Evolutionary conservation across 2,888 invertebrate species (phyloP), one percentile per base, ranked within the genome.

Genomic region (Thymelicus acteon): DNA sequence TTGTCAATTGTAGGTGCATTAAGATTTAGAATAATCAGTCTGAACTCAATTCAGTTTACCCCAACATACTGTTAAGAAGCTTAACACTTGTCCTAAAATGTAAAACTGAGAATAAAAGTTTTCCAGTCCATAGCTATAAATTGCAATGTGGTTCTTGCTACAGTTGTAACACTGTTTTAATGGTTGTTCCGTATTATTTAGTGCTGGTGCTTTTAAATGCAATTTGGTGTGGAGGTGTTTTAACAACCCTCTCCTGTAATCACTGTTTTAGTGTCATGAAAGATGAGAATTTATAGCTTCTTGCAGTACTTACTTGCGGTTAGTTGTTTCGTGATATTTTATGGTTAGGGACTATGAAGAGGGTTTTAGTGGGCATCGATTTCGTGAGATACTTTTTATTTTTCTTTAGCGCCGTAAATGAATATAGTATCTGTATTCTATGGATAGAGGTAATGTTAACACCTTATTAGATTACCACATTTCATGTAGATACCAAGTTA

Each of bases 171-270:
- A 81, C 71, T 73, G 80, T 79, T 82, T 82, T 83, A 85, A 86
- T 82, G 83, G 80, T 79, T 85, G 85, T 84, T 80, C 81, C 80
- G 82, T 83, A 86, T 85, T 84, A 86, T 87, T 84, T 85, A 86
- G 82, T 80, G 80, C 71, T 31, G 67, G 72, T 68, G 67, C 73
- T 75, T 75, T 76, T 77, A 73, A 77, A 75, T 76, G 74, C 72
- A 69, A 63, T 69, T 62, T 19, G 49, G 48, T 58, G 48, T 60
- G 15, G 49, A 37, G 60, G 60, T 60, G 48, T 58, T 67, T 67
- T 31, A 65, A 65, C 66, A 13, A 44, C 58, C 44, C 57, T 40
- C 31, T 47, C 47, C 37, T 7, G 47, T 58, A 37, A 48, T 40
- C 39, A 54, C 40, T 13, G 47, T 15, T 47, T 66, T 66, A 66